Base-by-base conservation (phyloP, 2,888 invertebrate genomes). In the Cephus rjabovi region DNA sequence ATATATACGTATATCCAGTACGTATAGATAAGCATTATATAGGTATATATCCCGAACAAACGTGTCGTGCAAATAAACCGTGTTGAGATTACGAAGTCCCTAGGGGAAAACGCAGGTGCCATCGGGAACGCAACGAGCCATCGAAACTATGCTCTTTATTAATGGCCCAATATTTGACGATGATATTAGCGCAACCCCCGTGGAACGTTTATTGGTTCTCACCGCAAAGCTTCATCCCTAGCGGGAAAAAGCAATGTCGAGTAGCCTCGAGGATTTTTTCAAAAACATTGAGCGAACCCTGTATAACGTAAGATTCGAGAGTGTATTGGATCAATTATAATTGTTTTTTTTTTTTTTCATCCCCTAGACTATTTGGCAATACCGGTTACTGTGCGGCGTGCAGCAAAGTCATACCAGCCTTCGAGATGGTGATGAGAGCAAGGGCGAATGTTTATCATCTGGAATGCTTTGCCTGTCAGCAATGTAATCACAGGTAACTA, bases 361-460 rank as follows among this genome's bases (percentile, higher is more conserved):
- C 15, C 37, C 91, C 84, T 94, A 97, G 97, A 93, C 95, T 98
- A 93, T 97, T 97, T 90, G 97, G 97, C 84, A 96, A 95, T 88
- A 97, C 97, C 69, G 97, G 97, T 86, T 96, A 96, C 92, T 98
- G 98, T 92, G 96, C 97, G 86, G 97, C 97, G 79, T 98, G 98
- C 93, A 96, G 95, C 92, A 97, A 98, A 94, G 96, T 96, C 91
- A 98, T 98, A 92, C 97, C 97, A 81, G 97, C 98, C 84, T 98
- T 97, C 93, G 98, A 98, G 93, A 97, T 98, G 97, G 98, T 98
- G 88, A 98, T 98, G 98, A 94, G 97, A 92, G 97, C 97, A 84
- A 95, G 96, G 92, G 96, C 95, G 90, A 97, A 97, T 92, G 97
- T 98, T 83, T 98, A 98, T 93, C 98, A 98, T 93, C 94, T 98